Evolutionary conservation across 2,113 vertebrate species (phyloP).

Genomic region (Sinocyclocheilus anshuiensis): DNA sequence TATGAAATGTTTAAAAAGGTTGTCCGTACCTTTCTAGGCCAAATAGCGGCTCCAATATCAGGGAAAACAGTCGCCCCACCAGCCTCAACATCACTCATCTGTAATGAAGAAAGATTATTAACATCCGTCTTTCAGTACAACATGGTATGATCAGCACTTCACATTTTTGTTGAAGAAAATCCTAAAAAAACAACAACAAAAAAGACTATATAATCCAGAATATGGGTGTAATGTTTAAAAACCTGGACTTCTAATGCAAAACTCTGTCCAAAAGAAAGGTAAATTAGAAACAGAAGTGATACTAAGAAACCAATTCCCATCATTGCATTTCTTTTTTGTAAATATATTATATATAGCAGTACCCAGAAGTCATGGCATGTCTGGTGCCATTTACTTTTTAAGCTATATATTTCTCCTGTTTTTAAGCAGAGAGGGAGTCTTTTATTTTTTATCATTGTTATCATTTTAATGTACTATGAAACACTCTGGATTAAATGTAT

Average conservation of each 20-base stretch:
- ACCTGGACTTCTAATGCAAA: background rate
- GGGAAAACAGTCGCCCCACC: constrained; percentile 97
- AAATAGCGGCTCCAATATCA: constrained; percentile 91
- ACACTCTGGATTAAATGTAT: background rate
- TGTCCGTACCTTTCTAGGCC: constrained; percentile 86
- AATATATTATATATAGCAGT: no score
- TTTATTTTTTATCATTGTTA: background rate
- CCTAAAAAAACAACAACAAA: background rate
- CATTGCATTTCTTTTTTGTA: background rate
- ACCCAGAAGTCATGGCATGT: no score
- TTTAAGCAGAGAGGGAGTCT: background rate
- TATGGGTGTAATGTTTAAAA: background rate
- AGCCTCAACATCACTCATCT: constrained; percentile 98
- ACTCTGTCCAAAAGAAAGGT: background rate
- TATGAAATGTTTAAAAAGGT: background rate
- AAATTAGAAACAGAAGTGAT: background rate
- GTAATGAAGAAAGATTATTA: constrained; percentile 38
- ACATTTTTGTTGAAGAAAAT: background rate
- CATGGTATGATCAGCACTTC: background rate
- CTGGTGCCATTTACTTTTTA: no score
- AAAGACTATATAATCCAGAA: background rate
- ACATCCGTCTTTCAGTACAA: background rate
- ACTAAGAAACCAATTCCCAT: background rate
- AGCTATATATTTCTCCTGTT: background rate
- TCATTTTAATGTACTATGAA: background rate